Base-by-base conservation (phyloP, 2,797 vertebrate genomes). In the Lagodon rhomboides region DNA sequence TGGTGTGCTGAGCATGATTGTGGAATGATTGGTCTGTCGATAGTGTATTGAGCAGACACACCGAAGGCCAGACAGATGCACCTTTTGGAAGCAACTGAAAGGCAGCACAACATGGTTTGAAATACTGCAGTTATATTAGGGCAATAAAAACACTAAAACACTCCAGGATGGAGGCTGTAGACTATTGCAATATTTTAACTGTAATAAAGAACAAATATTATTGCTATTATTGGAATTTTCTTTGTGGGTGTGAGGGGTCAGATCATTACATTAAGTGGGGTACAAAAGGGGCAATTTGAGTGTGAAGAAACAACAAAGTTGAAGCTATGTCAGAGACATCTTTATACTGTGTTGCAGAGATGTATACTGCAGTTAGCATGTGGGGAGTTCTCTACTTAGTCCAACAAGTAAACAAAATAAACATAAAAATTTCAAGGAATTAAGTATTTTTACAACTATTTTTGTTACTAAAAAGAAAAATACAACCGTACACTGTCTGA, bases 1-100 rank as follows among this genome's bases (percentile, higher is more conserved):
- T 95, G 95, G 96, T 95, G 95, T 96, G 95, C 95, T 97, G 95
- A 95, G 96, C 95, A 96, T 97, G 97, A 98, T 97, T 97, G 96
- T 95, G 94, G 95, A 96, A 97, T 97, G 96, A 98, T 97, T 96
- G 95, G 89, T 96, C 96, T 96, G 95, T 96, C 97, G 94, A 97
- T 98, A 97, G 91, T 82, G 89, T 93, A 92, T 93, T 82, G 91
- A 93, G 92, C 91, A 83, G 88, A 84, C 87, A 64, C 82, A 80
- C 80, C 38, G 72, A 84, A 84, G 89, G 79, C 85, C 88, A 90
- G 85, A 87, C 70, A 82, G 89, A 91, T 87, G 86, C 89, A 78
- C 79, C 87, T 86, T 92, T 91, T 89, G 82, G 83, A 89, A 85
- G 78, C 73, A 72, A 80, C 62, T 83, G 84, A 89, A 83, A 85